Evolutionary conservation across 1,140 invertebrate genomes (phyloP).

Genomic region (Drosophila pseudoananassae): DNA sequence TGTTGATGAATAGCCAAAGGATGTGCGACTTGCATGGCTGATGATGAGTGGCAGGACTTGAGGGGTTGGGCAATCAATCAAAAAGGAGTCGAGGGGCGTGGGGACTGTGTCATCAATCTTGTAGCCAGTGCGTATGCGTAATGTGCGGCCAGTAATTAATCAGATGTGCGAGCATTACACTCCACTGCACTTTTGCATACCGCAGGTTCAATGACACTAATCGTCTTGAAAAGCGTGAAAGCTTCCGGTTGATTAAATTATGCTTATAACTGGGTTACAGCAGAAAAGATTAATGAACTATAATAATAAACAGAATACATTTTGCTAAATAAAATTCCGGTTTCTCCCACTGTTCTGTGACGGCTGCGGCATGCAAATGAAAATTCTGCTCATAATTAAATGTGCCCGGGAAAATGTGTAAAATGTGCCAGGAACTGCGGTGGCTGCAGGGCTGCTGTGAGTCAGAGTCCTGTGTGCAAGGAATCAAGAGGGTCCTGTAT

Average conservation of each 20-base stretch:
- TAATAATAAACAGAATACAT: not conserved
- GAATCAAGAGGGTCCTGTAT: conserved; percentile 10
- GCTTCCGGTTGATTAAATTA: conserved; percentile 47
- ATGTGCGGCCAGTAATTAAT: conserved; percentile 49
- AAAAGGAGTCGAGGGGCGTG: conserved; percentile 10
- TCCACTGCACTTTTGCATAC: conserved; percentile 4
- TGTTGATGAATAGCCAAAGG: conserved; percentile 50
- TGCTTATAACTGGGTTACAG: conserved; percentile 6
- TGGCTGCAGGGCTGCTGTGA: conserved; percentile 10
- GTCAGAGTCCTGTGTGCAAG: conserved; percentile 18
- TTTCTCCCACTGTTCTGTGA: conserved; percentile 20
- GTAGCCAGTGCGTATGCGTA: conserved; percentile 47
- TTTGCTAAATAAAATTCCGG: conserved; percentile 5
- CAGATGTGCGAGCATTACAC: conserved; percentile 25
- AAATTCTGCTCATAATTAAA: conserved; percentile 65
- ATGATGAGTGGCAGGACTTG: conserved; percentile 37
- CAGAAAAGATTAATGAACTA: not conserved
- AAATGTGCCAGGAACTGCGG: conserved; percentile 47
- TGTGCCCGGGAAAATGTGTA: conserved; percentile 56
- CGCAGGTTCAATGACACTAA: conserved; percentile 53
- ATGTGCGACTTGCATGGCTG: conserved; percentile 52
- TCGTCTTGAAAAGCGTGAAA: conserved; percentile 45
- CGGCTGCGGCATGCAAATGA: conserved; percentile 35
- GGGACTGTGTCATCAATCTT: conserved; percentile 49
- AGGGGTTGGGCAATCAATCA: conserved; percentile 44